Base-by-base conservation (phyloP, 2,888 invertebrate species). In the Agrilus cyanescens region DNA sequence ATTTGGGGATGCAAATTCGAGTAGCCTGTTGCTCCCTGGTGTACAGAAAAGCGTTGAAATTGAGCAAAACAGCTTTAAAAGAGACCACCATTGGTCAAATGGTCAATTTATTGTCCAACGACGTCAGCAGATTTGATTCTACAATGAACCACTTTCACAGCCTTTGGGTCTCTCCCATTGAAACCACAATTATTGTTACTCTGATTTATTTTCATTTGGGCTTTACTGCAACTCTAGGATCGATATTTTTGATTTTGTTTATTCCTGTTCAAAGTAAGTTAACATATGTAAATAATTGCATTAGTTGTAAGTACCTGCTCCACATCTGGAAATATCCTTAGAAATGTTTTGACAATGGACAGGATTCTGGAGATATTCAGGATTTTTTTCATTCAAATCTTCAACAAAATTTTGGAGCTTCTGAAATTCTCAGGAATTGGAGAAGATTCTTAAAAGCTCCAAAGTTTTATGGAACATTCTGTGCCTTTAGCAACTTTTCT, bases 91-190 rank as follows among this genome's bases (percentile, higher is more conserved):
- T 78, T 54, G 94, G 69, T 62, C 63, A 65, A 52, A 60, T 65
- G 52, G 59, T 67, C 35, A 65, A 66, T 51, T 50, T 65, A 37
- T 47, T 93, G 47, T 88, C 90, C 0, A 91, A 89, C 42, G 93
- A 94, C 65, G 88, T 90, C 1, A 84, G 82, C 51, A 69, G 90
- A 45, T 88, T 91, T 64, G 91, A 93, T 63, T 74, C 83, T 67
- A 81, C 82, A 6, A 74, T 82, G 25, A 69, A 86, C 40, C 85
- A 88, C 60, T 60, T 88, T 12, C 84, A 88, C 60, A 89, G 85
- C 58, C 64, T 91, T 4, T 80, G 87, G 73, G 71, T 87, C 13
- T 85, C 85, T 0, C 90, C 90, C 0, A 60, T 89, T 2, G 82
- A 89, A 63, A 80, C 84, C 13, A 54, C 78, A 0, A 71, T 85